Evolutionary conservation across 2,797 vertebrate species (phyloP).

Genomic region (Hyperoplus lanceolatus): DNA sequence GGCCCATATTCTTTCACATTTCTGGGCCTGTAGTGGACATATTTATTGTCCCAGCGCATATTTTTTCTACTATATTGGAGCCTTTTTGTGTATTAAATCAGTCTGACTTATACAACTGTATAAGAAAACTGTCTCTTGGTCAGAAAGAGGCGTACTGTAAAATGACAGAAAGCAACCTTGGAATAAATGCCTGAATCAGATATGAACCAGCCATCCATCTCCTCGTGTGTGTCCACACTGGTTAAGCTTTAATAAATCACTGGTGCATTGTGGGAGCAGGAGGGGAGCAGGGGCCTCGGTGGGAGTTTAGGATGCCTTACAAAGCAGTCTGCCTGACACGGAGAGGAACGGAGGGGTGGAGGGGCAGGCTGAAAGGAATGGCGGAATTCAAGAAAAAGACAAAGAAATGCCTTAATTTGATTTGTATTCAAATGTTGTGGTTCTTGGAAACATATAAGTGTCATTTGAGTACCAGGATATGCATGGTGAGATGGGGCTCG

Average conservation of each 20-base stretch:
- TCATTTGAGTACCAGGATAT: conserved; percentile 25
- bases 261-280: conserved; percentile 23
- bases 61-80: neutral
- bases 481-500: conserved; percentile 24
- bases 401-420: conserved; percentile 2
- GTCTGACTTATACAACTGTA: neutral
- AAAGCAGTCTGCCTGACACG: conserved; percentile 71
- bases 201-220: conserved; percentile 45
- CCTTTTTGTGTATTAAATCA: conserved; percentile 9
- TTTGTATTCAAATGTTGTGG: too few species aligned
- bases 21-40: neutral
- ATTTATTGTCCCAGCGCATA: neutral
- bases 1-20: neutral
- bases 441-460: too few species aligned
- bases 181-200: conserved; percentile 36
- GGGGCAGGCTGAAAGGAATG: conserved; percentile 61
- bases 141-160: conserved; percentile 1
- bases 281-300: conserved; percentile 17
- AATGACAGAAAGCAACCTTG: conserved; percentile 34
- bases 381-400: conserved; percentile 60
- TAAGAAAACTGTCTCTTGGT: conserved; percentile 21
- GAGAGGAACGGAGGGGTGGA: conserved; percentile 34
- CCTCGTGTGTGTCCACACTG: conserved; percentile 57
- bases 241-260: conserved; percentile 76
- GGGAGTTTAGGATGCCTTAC: conserved; percentile 66